Evolutionary conservation across 2,113 vertebrate genomes (phyloP), one percentile per base, ranked within the genome.

Genomic region (Corapipo altera): DNA sequence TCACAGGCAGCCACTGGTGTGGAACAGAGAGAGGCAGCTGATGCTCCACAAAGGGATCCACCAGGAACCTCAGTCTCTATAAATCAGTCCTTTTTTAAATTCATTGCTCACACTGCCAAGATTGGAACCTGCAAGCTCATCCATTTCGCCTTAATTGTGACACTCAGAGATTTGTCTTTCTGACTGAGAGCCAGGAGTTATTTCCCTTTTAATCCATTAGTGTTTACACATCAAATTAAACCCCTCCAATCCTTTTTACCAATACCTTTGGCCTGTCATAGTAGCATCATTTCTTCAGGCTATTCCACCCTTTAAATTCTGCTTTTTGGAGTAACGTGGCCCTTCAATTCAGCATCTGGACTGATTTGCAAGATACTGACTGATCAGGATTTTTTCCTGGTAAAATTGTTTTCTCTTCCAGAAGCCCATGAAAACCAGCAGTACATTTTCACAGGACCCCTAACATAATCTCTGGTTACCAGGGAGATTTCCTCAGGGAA

Each of bases 1-100:
- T 9, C 4, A 0, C 26, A 1, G 0, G 2, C 22, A 48, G 51
- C 9, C 35, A 0, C 23, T 6, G 46, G 24, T 1, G 32, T 2
- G 26, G 69, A 41, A 35, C 2, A 22, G 41, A 15, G 37, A 54
- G 49, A 28, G 9, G 39, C n/a, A 75, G 88, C 20, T 51, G 26
- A 1, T 2, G 3, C 10, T 71, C 30, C 8, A 3, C 28, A 13
- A 17, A 2, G 37, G 27, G 33, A 28, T 9, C 61, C 1, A 3
- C 27, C 1, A 3, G 8, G 43, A 88, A 1, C 23, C 4, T 46
- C 65, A 5, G 7, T 5, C 32, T 46, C 43, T 30, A 12, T 15
- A 59, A 52, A 64, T 33, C 66, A 76, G 39, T 20, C 16, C 9
- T 5, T 6, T 61, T 49, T 61, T 8, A 41, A 41, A 28, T 57